Evolutionary conservation across 2,888 invertebrate genomes (phyloP), one percentile per base, ranked within the genome.

Genomic region (Gibbula magus): DNA sequence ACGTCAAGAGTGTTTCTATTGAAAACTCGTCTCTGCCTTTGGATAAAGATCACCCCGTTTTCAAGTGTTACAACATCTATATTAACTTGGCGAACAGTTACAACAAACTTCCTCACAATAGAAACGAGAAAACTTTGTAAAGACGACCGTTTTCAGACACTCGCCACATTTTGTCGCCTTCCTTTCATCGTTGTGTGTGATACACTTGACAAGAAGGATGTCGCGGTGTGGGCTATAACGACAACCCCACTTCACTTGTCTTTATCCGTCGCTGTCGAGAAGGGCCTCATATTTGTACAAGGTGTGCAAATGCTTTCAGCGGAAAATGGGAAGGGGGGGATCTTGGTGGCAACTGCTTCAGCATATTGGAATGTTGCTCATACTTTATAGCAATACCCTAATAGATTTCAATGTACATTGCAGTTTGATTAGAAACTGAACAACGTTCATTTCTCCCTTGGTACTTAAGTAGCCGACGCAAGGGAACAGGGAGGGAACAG

Each of bases 321-420:
- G 45, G 45, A 45, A 45, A 45, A 45, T 45, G 45, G 45, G 45
- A 13, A 13, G 10, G 10, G 45, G 45, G 45, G 45, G 10, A 45
- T 45, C 45, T 10, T 45, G 10, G 45, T 45, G 45, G 45, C 45
- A 45, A 45, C 45, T 25, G 29, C 61, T 61, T 25, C 61, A 61
- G 29, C 61, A 22, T 25, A 29, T 13, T 22, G 29, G 61, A 25
- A 61, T 61, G 10, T n/a, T 25, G 61, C 25, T 61, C 61, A 61
- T 61, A 61, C 16, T 61, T 61, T 61, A 61, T 61, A 61, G 61
- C 29, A 5, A 29, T 25, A 29, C 61, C 13, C 61, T 61, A 29
- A 61, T 61, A 61, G 61, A 61, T 61, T 61, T 61, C 29, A 61
- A 25, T 61, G 61, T 61, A 61, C 61, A 61, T 61, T 56, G 25